Conservation (phyloP, 2,888 invertebrate genomes). For the Cryptosula pallasiana region DNA sequence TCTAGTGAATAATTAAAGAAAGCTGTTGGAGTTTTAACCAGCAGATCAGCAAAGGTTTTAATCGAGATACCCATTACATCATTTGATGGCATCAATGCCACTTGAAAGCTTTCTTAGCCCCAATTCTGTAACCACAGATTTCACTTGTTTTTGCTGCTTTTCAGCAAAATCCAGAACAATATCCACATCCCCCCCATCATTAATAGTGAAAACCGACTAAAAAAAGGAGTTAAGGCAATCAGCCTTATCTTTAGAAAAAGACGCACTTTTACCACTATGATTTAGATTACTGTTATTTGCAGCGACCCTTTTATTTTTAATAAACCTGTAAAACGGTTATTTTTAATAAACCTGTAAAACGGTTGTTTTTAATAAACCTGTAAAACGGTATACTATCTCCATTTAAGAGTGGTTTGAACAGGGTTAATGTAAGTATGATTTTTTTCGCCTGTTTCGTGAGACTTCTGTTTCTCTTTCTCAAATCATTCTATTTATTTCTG, state of each 20-base stretch:
- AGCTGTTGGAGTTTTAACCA: neutral
- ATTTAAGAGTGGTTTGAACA: too few relatives aligned
- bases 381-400: too few relatives aligned
- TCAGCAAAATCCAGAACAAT: neutral
- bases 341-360: too few relatives aligned
- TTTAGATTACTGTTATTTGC: too few relatives aligned
- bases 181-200: neutral
- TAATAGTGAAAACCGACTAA: neutral
- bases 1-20: neutral
- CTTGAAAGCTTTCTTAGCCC: neutral
- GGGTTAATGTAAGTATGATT: too few relatives aligned
- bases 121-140: neutral
- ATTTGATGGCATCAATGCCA: neutral
- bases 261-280: too few relatives aligned
- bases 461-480: too few relatives aligned
- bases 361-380: too few relatives aligned
- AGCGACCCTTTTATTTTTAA: too few relatives aligned
- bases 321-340: too few relatives aligned
- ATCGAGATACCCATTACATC: neutral
- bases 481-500: too few relatives aligned
- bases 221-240: neutral
- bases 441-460: too few relatives aligned
- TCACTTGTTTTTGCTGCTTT: neutral
- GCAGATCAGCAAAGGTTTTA: neutral
- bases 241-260: neutral